Conservation (phyloP, 2,113 vertebrate species). For the Pluvianellus socialis region DNA sequence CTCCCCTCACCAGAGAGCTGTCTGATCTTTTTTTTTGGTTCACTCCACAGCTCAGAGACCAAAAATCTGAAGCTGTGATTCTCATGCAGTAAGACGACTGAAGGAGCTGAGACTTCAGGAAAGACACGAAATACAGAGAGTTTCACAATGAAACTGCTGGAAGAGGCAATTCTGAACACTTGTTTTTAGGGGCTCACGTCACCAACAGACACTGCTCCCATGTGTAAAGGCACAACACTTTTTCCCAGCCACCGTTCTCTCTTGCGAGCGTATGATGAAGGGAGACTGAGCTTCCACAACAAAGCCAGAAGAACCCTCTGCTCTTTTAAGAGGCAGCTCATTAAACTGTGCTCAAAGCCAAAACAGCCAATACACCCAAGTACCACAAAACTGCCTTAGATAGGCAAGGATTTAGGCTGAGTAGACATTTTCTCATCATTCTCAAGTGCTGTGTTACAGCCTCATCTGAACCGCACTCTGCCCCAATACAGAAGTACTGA, state of each 20-base stretch:
- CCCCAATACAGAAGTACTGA: not conserved
- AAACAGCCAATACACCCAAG: not conserved
- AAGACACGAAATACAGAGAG: not conserved
- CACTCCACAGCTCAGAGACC: not conserved
- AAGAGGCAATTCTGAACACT: not conserved
- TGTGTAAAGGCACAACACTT: not conserved
- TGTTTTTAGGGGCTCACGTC: fast-evolving
- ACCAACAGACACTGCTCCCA: fast-evolving
- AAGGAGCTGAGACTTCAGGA: not conserved
- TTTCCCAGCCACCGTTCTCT: not conserved
- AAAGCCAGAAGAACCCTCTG: not conserved
- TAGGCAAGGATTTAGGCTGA: not conserved
- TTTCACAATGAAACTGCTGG: not conserved
- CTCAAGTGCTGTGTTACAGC: not conserved
- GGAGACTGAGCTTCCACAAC: not conserved
- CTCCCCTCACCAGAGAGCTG: not conserved
- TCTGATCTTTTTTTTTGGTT: not conserved
- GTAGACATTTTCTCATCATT: not conserved
- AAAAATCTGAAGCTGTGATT: not conserved
- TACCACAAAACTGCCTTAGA: not conserved
- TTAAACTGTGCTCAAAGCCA: not conserved
- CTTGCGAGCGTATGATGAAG: fast-evolving
- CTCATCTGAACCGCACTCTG: not conserved
- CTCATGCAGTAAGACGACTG: not conserved
- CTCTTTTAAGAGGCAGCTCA: not conserved